Evolutionary conservation across 2,888 invertebrate species (phyloP).

Genomic region (Apamea sordens): DNA sequence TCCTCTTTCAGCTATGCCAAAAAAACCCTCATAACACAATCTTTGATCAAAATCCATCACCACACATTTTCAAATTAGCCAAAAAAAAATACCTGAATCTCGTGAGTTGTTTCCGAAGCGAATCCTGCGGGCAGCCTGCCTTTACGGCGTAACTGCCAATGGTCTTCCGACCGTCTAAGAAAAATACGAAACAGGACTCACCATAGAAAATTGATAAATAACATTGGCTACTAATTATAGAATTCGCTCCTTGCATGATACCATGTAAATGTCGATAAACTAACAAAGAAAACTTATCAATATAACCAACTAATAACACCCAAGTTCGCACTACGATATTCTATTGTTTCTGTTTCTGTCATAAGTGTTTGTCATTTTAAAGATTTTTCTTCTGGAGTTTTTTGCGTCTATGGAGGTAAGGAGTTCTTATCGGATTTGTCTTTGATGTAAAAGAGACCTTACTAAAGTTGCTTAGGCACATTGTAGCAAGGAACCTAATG

Average conservation of each 20-base stretch:
- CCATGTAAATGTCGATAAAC: constrained; percentile 74
- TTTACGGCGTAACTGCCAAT: no score
- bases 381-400: constrained; percentile 48
- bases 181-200: constrained; percentile 67
- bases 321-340: constrained; percentile 61
- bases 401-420: constrained; percentile 29
- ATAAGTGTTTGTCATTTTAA: constrained; percentile 58
- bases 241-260: constrained; percentile 76
- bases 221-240: constrained; percentile 82
- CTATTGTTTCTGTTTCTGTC: constrained; percentile 63
- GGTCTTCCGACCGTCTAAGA: not conserved
- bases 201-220: constrained; percentile 86
- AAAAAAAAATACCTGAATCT: not conserved
- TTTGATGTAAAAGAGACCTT: not conserved
- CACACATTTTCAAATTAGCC: not conserved
- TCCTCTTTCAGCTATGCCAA: not conserved
- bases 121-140: not conserved
- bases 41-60: not conserved
- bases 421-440: constrained; percentile 8
- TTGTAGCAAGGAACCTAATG: not conserved
- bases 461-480: not conserved
- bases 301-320: constrained; percentile 46
- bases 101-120: not conserved
- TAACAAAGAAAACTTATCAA: constrained; percentile 73
- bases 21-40: not conserved